A percentile compares a stretch with the other conserved stretches of the same genome.
Conservation (phyloP, 64 coral and sea anemone species). For the Exaiptasia diaphana region DNA sequence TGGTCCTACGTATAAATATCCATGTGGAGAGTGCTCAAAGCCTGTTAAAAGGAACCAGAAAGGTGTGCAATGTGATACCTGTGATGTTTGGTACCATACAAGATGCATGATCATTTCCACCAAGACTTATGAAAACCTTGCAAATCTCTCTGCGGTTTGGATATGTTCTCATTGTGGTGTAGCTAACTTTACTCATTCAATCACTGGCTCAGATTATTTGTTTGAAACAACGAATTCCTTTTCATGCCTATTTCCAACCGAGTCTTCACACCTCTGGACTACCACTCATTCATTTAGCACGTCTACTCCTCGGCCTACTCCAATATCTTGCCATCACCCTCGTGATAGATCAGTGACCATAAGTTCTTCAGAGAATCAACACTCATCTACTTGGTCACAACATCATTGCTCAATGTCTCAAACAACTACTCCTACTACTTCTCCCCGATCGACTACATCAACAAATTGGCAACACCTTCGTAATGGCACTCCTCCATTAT, state of each 20-base stretch:
- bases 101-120: background rate
- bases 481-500: background rate
- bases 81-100: slow-evolving; percentile 7
- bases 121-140: slow-evolving; percentile 1
- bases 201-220: background rate
- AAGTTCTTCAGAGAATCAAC: background rate
- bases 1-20: slow-evolving; percentile 15
- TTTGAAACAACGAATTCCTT: background rate
- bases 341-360: background rate
- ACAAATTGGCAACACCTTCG: background rate
- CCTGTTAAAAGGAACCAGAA: slow-evolving; percentile 11
- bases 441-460: background rate
- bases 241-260: background rate
- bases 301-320: background rate
- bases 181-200: background rate
- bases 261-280: background rate
- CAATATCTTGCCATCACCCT: background rate
- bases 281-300: background rate
- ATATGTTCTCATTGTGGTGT: background rate
- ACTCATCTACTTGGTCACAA: background rate
- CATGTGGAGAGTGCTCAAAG: slow-evolving; percentile 21
- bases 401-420: background rate
- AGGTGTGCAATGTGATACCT: slow-evolving; percentile 24
- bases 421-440: background rate
- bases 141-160: background rate